phyloP scores from a whole-genome alignment of 2,113 vertebrate genomes.

The Chelonoidis abingdonii region DNA sequence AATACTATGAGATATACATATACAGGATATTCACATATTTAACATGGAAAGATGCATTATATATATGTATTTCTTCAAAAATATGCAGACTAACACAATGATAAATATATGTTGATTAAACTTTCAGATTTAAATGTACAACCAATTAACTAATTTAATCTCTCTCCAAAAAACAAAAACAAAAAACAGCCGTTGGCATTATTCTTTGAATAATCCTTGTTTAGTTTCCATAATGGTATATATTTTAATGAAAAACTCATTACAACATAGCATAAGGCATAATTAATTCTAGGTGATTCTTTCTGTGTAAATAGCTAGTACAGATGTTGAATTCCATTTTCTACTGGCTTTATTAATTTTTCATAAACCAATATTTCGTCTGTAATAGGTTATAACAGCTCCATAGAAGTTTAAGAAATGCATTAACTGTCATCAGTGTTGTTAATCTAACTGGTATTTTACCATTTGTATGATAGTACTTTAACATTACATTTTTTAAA shows the following conservation, averaged over 20 bases:
- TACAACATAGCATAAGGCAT: slow-evolving; percentile 69
- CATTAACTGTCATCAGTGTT: slow-evolving; percentile 56
- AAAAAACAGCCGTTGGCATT: slow-evolving; percentile 60
- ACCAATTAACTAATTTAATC: slow-evolving; percentile 77
- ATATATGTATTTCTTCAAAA: background rate
- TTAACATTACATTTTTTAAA: slow-evolving; percentile 41
- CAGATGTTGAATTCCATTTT: slow-evolving; percentile 75
- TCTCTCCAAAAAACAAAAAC: slow-evolving; percentile 32
- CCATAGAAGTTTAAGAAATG: slow-evolving; percentile 71
- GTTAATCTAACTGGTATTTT: slow-evolving; percentile 54
- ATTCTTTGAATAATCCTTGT: slow-evolving; percentile 74
- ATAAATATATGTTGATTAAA: slow-evolving; percentile 54
- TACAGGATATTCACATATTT: background rate
- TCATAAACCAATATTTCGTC: slow-evolving; percentile 76
- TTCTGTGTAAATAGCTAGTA: slow-evolving; percentile 72
- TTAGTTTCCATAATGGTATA: slow-evolving; percentile 75
- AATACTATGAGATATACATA: background rate
- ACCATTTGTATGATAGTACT: slow-evolving; percentile 35
- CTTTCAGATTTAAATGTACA: slow-evolving; percentile 69
- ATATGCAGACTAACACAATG: background rate
- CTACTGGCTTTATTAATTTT: slow-evolving; percentile 77
- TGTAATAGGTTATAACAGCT: slow-evolving; percentile 71
- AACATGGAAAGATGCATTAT: background rate
- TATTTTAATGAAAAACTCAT: slow-evolving; percentile 81
- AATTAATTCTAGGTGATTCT: slow-evolving; percentile 79